Evolutionary conservation across 2,888 invertebrate genomes (phyloP).

Genomic region (Ceraclea dissimilis): DNA sequence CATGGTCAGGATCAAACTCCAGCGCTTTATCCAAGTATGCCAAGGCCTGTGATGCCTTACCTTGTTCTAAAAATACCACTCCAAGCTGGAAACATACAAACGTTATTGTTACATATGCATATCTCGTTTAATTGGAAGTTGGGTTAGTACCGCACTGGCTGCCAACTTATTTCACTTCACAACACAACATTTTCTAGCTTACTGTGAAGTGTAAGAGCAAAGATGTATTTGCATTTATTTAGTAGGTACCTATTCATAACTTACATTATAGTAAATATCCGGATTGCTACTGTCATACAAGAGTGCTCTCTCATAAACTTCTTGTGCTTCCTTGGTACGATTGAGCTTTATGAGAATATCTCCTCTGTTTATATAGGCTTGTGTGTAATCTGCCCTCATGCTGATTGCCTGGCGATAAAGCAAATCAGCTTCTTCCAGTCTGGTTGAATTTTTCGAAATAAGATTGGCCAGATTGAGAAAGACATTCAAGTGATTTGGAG

Average conservation of each 20-base stretch:
- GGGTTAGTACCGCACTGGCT: background rate
- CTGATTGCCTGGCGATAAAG: slow-evolving; percentile 92
- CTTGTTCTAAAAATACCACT: slow-evolving; percentile 89
- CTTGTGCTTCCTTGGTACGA: slow-evolving; percentile 88
- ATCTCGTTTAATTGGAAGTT: background rate
- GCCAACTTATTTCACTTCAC: background rate
- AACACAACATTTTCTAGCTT: background rate
- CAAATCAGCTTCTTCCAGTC: slow-evolving; percentile 90
- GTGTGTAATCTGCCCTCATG: slow-evolving; percentile 93
- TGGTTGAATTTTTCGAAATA: slow-evolving; percentile 85
- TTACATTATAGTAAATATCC: slow-evolving; percentile 90
- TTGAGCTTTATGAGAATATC: slow-evolving; percentile 93
- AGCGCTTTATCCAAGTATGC: slow-evolving; percentile 90
- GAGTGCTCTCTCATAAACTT: slow-evolving; percentile 88
- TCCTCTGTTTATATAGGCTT: slow-evolving; percentile 95
- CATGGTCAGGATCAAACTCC: slow-evolving; percentile 88
- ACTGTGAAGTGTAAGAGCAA: no score
- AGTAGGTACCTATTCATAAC: no score
- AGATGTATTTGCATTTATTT: no score
- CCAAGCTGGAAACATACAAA: slow-evolving; percentile 64
- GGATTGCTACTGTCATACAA: slow-evolving; percentile 90
- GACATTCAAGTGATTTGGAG: slow-evolving; percentile 92
- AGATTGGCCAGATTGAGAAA: slow-evolving; percentile 92
- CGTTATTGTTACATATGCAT: no score
- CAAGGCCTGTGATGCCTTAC: slow-evolving; percentile 82